Evolutionary conservation across 2,113 vertebrate genomes (phyloP), one percentile per base, ranked within the genome.

Genomic region (Edolisoma coerulescens): DNA sequence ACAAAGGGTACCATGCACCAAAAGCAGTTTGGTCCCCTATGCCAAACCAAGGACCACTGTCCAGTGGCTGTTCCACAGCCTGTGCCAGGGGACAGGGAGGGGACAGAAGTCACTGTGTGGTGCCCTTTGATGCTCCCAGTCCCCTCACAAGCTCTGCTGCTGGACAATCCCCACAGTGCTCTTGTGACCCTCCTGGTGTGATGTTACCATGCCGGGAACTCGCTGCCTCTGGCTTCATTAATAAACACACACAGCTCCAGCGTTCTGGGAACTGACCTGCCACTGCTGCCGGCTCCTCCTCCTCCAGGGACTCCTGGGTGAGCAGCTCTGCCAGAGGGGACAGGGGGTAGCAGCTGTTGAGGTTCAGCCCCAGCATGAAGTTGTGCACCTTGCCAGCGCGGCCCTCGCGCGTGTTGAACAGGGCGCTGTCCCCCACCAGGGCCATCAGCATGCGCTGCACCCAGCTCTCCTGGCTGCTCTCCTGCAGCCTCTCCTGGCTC

Each of bases 371-470:
- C 97, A 99, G 83, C 99, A 99, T 99, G 97, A 99, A 99, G 97
- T 99, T 99, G 97, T 99, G 99, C 65, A 99, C 99, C 97, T 99
- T 99, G 32, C 99, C 99, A 0, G 99, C 99, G 3, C 99, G 98
- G 15, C 99, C 99, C 96, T 99, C 99, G 69, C 99, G 97, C 10
- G 99, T 99, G 92, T 99, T 99, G 97, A 99, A 99, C 60, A 99
- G 97, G 26, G 98, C 28, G 0, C 98, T 99, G 37, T 99, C 99
- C 9, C 99, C 98, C 90, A 99, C 98, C 87, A 99, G 91, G 3
- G 99, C 99, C 70, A 99, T 99, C 81, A 99, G 90, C 99, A 99
- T 99, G 7, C 99, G 98, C 54, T 99, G 99, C 39, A 99, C 98
- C 99, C 99, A 99, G 94, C 99, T 99, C 65, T 98, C 98, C 95